phyloP scores from a whole-genome alignment of 92 coral and sea anemone genomes.

The Porites evermanni region DNA sequence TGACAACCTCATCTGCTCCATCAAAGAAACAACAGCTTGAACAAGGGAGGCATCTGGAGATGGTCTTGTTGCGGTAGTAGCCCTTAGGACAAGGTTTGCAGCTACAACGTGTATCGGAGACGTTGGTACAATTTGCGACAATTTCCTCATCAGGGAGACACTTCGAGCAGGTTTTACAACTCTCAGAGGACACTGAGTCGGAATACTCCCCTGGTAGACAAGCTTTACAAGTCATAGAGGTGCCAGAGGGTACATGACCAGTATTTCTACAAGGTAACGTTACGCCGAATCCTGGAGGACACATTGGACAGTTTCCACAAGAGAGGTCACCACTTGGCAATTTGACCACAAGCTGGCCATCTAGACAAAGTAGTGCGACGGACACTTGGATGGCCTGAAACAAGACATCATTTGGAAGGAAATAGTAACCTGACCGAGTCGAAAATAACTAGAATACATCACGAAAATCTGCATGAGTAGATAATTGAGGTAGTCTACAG shows the following conservation, averaged over 20 bases:
- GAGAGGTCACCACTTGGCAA: neutral
- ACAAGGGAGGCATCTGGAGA: slow-evolving; percentile 34
- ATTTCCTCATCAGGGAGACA: slow-evolving; percentile 15
- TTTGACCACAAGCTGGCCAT: neutral
- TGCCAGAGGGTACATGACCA: neutral
- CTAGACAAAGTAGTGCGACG: neutral
- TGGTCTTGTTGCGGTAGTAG: slow-evolving; percentile 24
- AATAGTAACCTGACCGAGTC: neutral
- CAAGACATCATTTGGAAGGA: neutral
- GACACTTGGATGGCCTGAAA: neutral
- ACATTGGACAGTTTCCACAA: neutral
- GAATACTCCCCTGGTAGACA: slow-evolving; percentile 12
- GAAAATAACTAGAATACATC: neutral
- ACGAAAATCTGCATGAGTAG: too few species aligned
- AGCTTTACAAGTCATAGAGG: neutral
- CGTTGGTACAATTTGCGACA: neutral
- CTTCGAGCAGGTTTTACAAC: slow-evolving; percentile 27
- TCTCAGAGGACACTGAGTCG: slow-evolving; percentile 31
- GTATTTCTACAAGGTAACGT: slow-evolving; percentile 2
- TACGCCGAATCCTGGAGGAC: slow-evolving; percentile 33
- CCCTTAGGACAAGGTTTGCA: slow-evolving; percentile 30
- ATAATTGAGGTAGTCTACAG: too few species aligned
- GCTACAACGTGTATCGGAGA: slow-evolving; percentile 21
- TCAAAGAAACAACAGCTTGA: slow-evolving; percentile 20
- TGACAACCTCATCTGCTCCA: neutral